These are phyloP conservation scores for Vulpes vulpes DNA, from an alignment of 2,113 vertebrate genomes.

Conservation along the genomic window DNA sequence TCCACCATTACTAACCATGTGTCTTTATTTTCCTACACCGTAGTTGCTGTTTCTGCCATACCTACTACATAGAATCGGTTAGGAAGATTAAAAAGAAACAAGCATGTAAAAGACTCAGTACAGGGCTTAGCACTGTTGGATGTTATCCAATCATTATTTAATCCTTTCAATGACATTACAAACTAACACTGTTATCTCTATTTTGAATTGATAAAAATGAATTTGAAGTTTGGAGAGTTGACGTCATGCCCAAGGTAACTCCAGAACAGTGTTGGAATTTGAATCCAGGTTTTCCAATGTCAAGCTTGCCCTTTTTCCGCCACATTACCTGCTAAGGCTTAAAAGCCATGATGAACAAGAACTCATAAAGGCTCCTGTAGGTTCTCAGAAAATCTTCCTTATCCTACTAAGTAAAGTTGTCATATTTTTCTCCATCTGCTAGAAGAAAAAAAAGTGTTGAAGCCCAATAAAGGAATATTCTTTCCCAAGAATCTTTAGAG, in stretches of 20 bases:
- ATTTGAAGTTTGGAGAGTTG: not conserved
- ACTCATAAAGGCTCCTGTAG: not conserved
- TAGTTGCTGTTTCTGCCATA: not conserved
- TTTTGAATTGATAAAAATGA: not conserved
- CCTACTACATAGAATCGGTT: not conserved
- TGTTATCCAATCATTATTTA: not conserved
- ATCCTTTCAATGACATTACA: not conserved
- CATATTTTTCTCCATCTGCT: too few species aligned
- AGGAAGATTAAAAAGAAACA: not conserved
- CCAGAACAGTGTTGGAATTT: not conserved
- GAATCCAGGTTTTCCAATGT: constrained; percentile 35
- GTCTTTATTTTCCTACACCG: not conserved
- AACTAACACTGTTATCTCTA: not conserved
- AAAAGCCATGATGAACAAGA: not conserved
- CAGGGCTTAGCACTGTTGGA: not conserved
- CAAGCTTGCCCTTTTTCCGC: not conserved
- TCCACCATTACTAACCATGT: not conserved
- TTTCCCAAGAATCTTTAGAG: not conserved
- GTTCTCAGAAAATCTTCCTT: constrained; percentile 43
- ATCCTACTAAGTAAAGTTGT: not conserved
- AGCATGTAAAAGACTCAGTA: not conserved
- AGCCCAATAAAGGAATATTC: not conserved
- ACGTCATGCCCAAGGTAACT: constrained; percentile 23
- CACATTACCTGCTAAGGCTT: not conserved
- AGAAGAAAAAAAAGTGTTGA: not conserved